Conservation (phyloP, 1,140 invertebrate species). For the Drosophila lowei region DNA sequence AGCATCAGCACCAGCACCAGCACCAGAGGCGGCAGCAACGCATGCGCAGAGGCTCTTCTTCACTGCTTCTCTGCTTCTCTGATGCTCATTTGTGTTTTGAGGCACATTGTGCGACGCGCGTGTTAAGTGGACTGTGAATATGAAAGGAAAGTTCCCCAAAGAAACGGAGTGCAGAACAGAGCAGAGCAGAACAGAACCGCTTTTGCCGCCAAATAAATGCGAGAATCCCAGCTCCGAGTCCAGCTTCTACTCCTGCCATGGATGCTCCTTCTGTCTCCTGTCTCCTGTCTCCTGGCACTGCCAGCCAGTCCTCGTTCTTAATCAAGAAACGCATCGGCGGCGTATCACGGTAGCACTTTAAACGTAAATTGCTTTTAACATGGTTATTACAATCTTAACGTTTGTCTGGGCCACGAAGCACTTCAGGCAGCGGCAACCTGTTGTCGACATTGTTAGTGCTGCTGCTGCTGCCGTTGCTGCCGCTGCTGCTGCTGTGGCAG, state of each 20-base stretch:
- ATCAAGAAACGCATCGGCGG: constrained; percentile 80
- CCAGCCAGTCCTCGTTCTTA: constrained; percentile 49
- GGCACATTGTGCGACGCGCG: constrained; percentile 78
- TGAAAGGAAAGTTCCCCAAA: constrained; percentile 75
- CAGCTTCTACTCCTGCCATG: constrained; percentile 22
- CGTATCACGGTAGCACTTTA: constrained; percentile 82
- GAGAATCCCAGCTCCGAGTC: constrained; percentile 32
- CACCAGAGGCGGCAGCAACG: constrained; percentile 17
- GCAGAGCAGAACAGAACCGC: constrained; percentile 16
- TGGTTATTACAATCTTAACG: constrained; percentile 82
- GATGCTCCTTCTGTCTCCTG: constrained; percentile 3
- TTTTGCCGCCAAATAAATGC: constrained; percentile 77
- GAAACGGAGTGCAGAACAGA: constrained; percentile 9
- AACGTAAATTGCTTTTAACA: constrained; percentile 82
- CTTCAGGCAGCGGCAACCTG: constrained; percentile 61
- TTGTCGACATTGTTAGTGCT: constrained; percentile 35
- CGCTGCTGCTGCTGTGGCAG: not conserved
- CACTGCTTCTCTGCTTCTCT: constrained; percentile 9
- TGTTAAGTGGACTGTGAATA: constrained; percentile 81
- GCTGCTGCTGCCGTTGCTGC: constrained; percentile 23
- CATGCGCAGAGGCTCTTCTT: constrained; percentile 37
- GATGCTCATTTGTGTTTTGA: constrained; percentile 80
- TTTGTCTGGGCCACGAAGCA: constrained; percentile 78
- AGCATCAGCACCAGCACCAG: not conserved
- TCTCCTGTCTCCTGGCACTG: constrained; percentile 8